Conservation (phyloP, 2,888 invertebrate species). For the Branchellion lobata region DNA sequence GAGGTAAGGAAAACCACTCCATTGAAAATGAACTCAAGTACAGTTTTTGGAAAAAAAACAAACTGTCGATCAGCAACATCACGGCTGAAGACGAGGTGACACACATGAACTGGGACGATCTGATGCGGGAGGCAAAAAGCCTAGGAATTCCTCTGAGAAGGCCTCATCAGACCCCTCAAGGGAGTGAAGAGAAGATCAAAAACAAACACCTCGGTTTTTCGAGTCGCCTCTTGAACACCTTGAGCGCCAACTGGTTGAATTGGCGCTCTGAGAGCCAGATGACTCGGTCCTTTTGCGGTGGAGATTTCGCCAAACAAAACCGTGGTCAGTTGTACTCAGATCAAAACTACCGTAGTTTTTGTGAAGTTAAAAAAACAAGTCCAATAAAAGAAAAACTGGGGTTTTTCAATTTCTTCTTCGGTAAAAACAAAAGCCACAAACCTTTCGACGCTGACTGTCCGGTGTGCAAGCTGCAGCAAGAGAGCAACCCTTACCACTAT, state of each 20-base stretch:
- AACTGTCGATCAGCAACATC: not conserved
- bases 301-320: slow-evolving; percentile 6
- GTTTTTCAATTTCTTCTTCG: slow-evolving; percentile 28
- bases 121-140: slow-evolving; percentile 49
- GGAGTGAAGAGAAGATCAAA: not conserved
- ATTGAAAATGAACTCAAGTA: not conserved
- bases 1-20: not conserved
- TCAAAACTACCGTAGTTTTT: slow-evolving; percentile 14
- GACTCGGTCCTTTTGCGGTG: slow-evolving; percentile 30
- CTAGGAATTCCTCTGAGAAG: slow-evolving; percentile 49
- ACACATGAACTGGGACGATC: slow-evolving; percentile 51
- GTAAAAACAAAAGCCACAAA: slow-evolving; percentile 21
- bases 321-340: slow-evolving; percentile 2
- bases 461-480: slow-evolving; percentile 16
- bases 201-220: not conserved
- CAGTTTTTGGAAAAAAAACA: slow-evolving; percentile 13
- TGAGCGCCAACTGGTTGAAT: not conserved
- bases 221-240: slow-evolving; percentile 10
- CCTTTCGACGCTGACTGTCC: slow-evolving; percentile 30
- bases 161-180: not conserved
- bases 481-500: not conserved
- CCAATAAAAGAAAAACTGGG: slow-evolving; percentile 35
- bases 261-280: slow-evolving; percentile 13
- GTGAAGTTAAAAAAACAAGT: slow-evolving; percentile 31
- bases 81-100: slow-evolving; percentile 46